Percentiles rank a stretch among this genome's conserved stretches.
Evolutionary conservation across 2,113 vertebrate genomes (phyloP).

Genomic region (Pagrus major): DNA sequence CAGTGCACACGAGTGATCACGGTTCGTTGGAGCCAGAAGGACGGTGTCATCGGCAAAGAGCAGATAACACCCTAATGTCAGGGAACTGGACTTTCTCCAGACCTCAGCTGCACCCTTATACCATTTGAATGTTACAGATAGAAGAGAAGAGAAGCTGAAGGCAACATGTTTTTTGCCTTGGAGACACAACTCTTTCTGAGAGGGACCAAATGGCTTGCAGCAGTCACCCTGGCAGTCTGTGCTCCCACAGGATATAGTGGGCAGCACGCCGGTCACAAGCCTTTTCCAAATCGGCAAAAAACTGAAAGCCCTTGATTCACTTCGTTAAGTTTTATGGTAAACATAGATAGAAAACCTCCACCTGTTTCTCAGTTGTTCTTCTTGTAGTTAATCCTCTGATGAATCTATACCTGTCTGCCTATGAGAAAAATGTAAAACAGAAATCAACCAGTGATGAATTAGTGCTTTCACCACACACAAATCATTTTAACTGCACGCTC

Average conservation of each 20-base stretch:
- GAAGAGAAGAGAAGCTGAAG: background rate
- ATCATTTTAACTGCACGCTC: conserved; percentile 33
- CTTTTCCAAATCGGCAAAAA: conserved; percentile 25
- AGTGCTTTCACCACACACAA: background rate
- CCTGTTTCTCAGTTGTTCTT: background rate
- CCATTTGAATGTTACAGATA: background rate
- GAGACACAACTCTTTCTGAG: background rate
- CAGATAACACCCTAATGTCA: conserved; percentile 35
- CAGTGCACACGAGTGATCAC: conserved; percentile 25
- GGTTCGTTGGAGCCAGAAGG: conserved; percentile 25
- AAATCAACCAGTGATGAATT: conserved; percentile 13
- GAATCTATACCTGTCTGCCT: background rate
- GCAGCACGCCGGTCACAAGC: background rate
- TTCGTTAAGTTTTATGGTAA: background rate
- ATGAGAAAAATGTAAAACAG: conserved; percentile 8
- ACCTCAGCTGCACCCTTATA: background rate
- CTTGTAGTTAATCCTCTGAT: background rate
- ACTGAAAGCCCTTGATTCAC: background rate
- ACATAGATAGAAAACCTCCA: conserved; percentile 2
- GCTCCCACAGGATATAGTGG: conserved; percentile 9
- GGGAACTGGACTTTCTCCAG: conserved; percentile 30
- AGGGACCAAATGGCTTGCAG: conserved; percentile 9
- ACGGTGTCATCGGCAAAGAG: conserved; percentile 38
- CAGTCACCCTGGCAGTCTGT: background rate
- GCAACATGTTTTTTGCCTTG: background rate